Evolutionary conservation across 2,113 vertebrate genomes (phyloP), one percentile per base, ranked within the genome.

Genomic region (Dicaeum eximium): DNA sequence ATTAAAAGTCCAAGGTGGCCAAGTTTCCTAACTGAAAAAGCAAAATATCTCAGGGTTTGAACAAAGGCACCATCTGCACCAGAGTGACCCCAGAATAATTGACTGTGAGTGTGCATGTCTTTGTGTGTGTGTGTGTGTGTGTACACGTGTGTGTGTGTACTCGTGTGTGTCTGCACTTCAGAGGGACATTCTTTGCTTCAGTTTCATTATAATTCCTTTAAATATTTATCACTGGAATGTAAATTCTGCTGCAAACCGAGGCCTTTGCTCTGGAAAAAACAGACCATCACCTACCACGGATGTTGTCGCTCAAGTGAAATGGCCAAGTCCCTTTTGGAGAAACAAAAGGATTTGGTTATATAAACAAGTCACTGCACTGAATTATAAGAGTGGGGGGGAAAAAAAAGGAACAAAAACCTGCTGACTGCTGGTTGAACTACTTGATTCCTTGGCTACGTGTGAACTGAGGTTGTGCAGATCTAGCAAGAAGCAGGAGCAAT

Each of bases 151-250:
- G 33, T 62, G 4, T 22, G 5, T 30, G 9, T 2, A n/a, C n/a
- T n/a, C n/a, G 6, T 5, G 6, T n/a, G 25, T 30, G 51, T 42
- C n/a, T 60, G 60, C 45, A 80, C 58, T 92, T 93, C 92, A 88
- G 60, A 91, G 85, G 40, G 79, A 94, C 75, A 86, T 88, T 83
- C 83, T 96, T 94, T 94, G 78, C 57, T 95, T 95, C 79, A 51
- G 66, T 87, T 96, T 87, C 91, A 20, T 96, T 96, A 85, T 83
- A 92, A 95, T 96, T 95, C 81, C 93, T 96, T 97, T 95, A 98
- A 97, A 98, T 98, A 97, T 98, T 98, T 98, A 97, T 95, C 94
- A 91, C 87, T 66, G 90, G 81, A 96, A 96, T 94, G 94, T 96
- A 97, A 97, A 97, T 97, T 93, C 85, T 79, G 80, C 75, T 86